Evolutionary conservation across 2,797 vertebrate species (phyloP), one percentile per base, ranked within the genome.

Genomic region (Mormyrops boulengeri): DNA sequence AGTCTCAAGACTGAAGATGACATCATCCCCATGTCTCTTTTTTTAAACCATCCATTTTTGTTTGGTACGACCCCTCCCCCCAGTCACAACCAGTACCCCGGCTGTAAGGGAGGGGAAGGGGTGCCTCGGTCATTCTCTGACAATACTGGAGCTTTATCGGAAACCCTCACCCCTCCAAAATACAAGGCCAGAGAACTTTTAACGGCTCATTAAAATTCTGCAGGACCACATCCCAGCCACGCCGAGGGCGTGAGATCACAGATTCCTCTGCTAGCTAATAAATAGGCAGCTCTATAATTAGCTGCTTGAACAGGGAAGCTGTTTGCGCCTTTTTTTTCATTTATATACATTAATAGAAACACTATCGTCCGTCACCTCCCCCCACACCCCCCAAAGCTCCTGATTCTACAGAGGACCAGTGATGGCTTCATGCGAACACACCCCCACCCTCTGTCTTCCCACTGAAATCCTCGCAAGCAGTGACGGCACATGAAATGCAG

Each of bases 211-310:
- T 91, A 90, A 90, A 91, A 94, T 93, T 94, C 93, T 91, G 90
- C 89, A n/a, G 77, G 60, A 89, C 90, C 55, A n/a, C 55, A 1
- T 57, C 19, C 55, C 17, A 0, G 53, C 53, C 17, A 0, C 2
- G 66, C 88, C 90, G 91, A 91, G 87, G 6, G 91, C 85, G 49
- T 26, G 53, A 92, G 92, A 92, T 92, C 92, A 55, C 92, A 91
- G 92, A 92, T 93, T 89, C 93, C 94, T 91, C 93, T 89, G 91
- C 85, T 91, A 92, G 94, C 92, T 94, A 94, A 94, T 95, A 95
- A 96, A 95, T 93, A 94, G 92, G 92, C 60, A 60, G 17, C 89
- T 92, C 91, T 62, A 90, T 94, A 94, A 94, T 95, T 93, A 95
- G 93, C 92, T 92, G 92, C 94, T 91, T 92, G 90, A 88, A 92